Conservation (phyloP, 2,797 vertebrate species). For the Hydrocynus forskahlii region DNA sequence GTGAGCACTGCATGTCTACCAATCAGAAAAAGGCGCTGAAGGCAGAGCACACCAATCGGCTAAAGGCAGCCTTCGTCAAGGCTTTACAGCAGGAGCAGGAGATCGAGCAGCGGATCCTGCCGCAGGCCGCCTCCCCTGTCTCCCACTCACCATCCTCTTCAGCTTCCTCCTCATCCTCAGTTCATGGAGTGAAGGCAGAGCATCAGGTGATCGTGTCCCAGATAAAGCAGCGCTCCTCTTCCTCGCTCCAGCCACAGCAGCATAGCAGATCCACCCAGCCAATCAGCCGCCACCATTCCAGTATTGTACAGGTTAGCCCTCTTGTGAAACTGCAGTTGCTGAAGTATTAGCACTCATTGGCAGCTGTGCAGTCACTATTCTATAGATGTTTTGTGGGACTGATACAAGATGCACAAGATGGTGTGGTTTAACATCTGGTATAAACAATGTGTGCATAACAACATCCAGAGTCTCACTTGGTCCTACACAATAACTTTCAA, state of each 20-base stretch:
- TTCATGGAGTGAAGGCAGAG: conserved; percentile 69
- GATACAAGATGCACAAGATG: too few species aligned
- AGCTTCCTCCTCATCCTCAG: conserved; percentile 64
- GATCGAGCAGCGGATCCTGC: conserved; percentile 93
- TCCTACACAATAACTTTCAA: too few species aligned
- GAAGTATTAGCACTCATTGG: background rate
- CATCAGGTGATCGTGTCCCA: conserved; percentile 72
- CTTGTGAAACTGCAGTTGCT: background rate
- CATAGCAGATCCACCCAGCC: conserved; percentile 79
- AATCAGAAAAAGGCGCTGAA: conserved; percentile 95
- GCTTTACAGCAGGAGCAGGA: conserved; percentile 97
- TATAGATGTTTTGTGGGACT: too few species aligned
- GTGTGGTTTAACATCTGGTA: too few species aligned
- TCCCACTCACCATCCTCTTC: conserved; percentile 62
- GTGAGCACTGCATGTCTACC: conserved; percentile 94
- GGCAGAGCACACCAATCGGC: conserved; percentile 92
- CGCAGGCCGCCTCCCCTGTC: conserved; percentile 72
- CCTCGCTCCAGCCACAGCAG: conserved; percentile 74
- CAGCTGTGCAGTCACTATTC: background rate
- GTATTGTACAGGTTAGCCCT: conserved; percentile 86
- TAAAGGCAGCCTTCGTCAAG: conserved; percentile 96
- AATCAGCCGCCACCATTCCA: conserved; percentile 81
- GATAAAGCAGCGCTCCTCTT: conserved; percentile 75
- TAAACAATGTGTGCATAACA: too few species aligned
- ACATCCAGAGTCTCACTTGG: too few species aligned